Base-by-base conservation (phyloP, 2,113 vertebrate genomes). In the Mesitornis unicolor region DNA sequence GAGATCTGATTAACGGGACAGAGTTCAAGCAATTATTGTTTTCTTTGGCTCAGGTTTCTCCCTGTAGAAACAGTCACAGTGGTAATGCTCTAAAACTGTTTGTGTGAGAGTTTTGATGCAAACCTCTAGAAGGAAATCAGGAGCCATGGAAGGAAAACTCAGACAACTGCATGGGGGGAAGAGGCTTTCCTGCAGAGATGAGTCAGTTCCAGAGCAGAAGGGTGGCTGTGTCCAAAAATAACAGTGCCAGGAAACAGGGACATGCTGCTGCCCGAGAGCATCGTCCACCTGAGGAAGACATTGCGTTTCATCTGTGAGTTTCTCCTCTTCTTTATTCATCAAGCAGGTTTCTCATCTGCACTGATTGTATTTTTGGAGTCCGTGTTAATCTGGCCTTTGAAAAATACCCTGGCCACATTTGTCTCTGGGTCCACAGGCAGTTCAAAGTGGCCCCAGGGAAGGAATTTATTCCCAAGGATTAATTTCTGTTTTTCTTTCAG, bases 141-240 rank as follows among this genome's bases (percentile, higher is more conserved):
- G 67, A 90, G 68, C 43, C 0, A 0, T 90, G 35, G 60, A 85
- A 91, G 29, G 87, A 96, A 96, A 95, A 93, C 3, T 10, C 48
- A 83, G 70, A 63, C 24, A 15, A 74, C 88, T 61, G 35, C 57
- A 50, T 16, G 5, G 14, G 11, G 47, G 73, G 36, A 71, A 87
- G 43, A 95, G 33, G 65, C 53, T 87, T 97, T 96, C 91, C 91
- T 95, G 89, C 31, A 83, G 93, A 91, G 78, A 70, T 96, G 94
- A 96, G 91, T 95, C 91, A 95, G 94, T 87, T 96, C 87, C 89
- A 95, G 84, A 33, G n/a, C 20, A 90, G 64, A 85, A 94, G 61
- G 40, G 69, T 0, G 0, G 12, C 51, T 75, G 43, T 5, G 1
- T 79, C 70, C 75, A 80, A 91, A 94, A 95, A 87, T 78, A 87